Evolutionary conservation across 2,113 vertebrate species (phyloP).

Genomic region (Addax nasomaculatus): DNA sequence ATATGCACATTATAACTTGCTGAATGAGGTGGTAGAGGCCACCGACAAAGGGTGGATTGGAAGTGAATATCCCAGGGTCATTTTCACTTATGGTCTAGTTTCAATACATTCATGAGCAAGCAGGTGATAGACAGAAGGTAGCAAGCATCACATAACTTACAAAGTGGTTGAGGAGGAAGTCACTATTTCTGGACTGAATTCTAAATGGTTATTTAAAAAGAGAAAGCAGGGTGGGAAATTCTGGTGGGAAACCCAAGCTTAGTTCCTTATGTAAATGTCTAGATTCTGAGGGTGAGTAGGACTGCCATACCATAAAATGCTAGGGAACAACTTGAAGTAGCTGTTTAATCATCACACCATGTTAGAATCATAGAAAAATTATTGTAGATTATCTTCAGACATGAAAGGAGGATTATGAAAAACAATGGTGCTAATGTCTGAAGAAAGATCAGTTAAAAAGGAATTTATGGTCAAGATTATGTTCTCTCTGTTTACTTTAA

Average conservation of each 20-base stretch:
- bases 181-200: background rate
- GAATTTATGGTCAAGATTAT: background rate
- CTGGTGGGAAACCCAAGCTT: background rate
- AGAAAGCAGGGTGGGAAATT: background rate
- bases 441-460: background rate
- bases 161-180: background rate
- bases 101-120: background rate
- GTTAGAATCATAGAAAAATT: background rate
- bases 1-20: background rate
- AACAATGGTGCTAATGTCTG: background rate
- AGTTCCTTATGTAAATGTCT: background rate
- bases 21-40: background rate
- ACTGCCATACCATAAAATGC: background rate
- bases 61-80: background rate
- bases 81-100: background rate
- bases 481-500: background rate
- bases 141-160: background rate
- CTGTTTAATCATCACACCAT: background rate
- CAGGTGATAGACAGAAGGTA: background rate
- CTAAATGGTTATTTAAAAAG: background rate
- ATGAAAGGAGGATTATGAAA: background rate
- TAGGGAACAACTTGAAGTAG: background rate
- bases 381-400: background rate
- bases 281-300: background rate
- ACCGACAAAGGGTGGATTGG: fast-evolving